Conservation (phyloP, 1,140 invertebrate genomes). For the Aphaenogaster rudis region DNA sequence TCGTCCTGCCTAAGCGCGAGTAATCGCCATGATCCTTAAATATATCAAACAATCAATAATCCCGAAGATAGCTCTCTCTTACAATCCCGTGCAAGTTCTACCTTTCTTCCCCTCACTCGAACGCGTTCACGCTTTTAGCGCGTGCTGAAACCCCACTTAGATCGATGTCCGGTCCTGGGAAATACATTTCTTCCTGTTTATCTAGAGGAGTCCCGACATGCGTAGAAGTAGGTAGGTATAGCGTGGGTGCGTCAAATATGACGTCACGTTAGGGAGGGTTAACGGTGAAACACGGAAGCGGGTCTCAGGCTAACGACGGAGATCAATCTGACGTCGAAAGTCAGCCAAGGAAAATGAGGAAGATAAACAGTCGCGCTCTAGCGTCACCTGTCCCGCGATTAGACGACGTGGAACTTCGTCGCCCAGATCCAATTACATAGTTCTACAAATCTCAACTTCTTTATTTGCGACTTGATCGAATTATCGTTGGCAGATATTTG, state of each 20-base stretch:
- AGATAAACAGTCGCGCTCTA: neutral
- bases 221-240: conserved; percentile 5
- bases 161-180: conserved; percentile 27
- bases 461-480: neutral
- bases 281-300: neutral
- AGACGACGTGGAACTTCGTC: neutral
- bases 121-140: neutral
- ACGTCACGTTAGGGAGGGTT: neutral
- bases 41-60: conserved; percentile 31
- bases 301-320: neutral
- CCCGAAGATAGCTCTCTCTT: neutral
- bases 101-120: neutral
- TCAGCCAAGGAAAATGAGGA: conserved; percentile 1
- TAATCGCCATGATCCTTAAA: neutral
- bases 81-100: neutral
- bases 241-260: neutral
- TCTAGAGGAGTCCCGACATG: neutral
- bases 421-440: conserved; percentile 33
- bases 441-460: conserved; percentile 21
- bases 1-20: neutral
- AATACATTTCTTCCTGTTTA: conserved; percentile 62
- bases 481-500: neutral
- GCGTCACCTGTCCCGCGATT: conserved; percentile 18
- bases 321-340: conserved; percentile 47
- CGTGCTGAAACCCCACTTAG: conserved; percentile 8